Evolutionary conservation across 2,113 vertebrate genomes (phyloP), one percentile per base, ranked within the genome.

Genomic region (Nicator chloris): DNA sequence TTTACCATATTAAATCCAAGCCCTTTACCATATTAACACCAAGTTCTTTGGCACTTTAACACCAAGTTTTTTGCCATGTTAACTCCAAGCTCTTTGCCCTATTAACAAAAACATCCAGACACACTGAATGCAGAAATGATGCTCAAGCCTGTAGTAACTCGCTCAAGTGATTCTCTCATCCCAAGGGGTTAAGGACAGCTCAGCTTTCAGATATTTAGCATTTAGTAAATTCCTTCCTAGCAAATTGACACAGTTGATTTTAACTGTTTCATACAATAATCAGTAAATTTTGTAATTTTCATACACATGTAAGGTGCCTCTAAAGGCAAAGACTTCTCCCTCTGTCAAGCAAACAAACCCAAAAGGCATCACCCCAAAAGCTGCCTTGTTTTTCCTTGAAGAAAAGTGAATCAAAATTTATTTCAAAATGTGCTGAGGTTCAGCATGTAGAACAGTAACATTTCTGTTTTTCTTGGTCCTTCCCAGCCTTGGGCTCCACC

Each of bases 401-500:
- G 56, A 27, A 72, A 73, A 88, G 22, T 23, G 68, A 90, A 91
- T 37, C 7, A 87, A 87, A 82, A 47, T 27, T 87, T 39, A 53
- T 84, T 96, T 96, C 27, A 75, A 78, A 96, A 87, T 47, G 13
- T 35, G 82, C 80, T 82, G 65, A 90, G 49, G 40, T 49, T 68
- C 78, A 57, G 31, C 37, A 37, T 31, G 35, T 40, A 92, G 71
- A 97, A 35, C 76, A 82, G 93, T 87, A 59, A 68, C 37, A 71
- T 47, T 82, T 80, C 92, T 97, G 93, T 94, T 97, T 95, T 88
- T 81, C 81, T 95, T 97, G 94, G 95, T 92, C 45, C 7, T 71
- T 91, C n/a, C 60, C 39, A 68, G 49, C 61, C 92, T 37, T 80
- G 90, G 87, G 95, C 77, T 87, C 72, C 86, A 73, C 86, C 88